Conservation (phyloP, 2,113 vertebrate species). For the Platysteira castanea region DNA sequence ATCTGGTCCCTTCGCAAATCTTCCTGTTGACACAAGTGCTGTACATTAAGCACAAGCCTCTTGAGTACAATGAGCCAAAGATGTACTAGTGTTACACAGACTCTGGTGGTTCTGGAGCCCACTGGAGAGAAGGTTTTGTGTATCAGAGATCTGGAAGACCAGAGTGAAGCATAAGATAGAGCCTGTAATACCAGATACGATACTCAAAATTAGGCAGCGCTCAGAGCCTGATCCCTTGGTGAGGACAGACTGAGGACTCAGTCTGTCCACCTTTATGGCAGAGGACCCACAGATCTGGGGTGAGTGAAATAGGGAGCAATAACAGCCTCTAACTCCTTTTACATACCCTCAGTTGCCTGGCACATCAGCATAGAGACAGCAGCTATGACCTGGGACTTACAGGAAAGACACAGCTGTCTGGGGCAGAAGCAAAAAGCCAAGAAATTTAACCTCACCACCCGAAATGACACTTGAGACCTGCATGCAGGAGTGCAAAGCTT, state of each 20-base stretch:
- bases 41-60: background rate
- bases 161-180: background rate
- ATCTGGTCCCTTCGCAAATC: background rate
- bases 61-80: background rate
- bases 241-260: background rate
- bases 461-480: background rate
- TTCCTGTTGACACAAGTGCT: background rate
- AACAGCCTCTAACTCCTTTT: background rate
- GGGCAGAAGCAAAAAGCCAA: background rate
- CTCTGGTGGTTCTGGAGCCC: rapidly evolving
- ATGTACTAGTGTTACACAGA: background rate
- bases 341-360: background rate
- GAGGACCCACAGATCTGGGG: background rate
- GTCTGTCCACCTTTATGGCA: background rate
- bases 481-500: background rate
- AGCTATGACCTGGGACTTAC: background rate
- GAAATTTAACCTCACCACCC: background rate
- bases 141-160: background rate
- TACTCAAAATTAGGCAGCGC: background rate
- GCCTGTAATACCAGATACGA: background rate
- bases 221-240: background rate
- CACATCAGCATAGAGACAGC: background rate
- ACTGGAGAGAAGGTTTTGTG: background rate
- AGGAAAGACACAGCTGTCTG: background rate
- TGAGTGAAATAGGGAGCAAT: background rate